Conservation (phyloP, 2,113 vertebrate genomes). For the Ptilonorhynchus violaceus region DNA sequence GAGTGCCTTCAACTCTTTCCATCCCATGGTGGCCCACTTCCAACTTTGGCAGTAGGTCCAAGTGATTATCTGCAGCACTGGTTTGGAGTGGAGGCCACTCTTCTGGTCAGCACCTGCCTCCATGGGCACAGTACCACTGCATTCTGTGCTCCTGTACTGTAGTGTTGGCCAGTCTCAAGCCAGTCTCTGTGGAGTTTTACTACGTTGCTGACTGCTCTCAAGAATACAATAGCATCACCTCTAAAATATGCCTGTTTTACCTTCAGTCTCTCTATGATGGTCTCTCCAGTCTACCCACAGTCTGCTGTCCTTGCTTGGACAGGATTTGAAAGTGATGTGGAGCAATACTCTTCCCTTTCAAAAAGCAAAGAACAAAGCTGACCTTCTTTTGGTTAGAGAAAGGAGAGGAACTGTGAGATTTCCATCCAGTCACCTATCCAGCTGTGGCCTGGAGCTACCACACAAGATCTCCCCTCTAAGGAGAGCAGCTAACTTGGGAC, state of each 20-base stretch:
- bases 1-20: neutral
- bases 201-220: rapidly evolving
- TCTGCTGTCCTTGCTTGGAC: neutral
- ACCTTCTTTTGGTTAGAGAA: neutral
- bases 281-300: neutral
- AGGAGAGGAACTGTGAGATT: neutral
- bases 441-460: neutral
- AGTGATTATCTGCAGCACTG: neutral
- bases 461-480: neutral
- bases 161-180: neutral
- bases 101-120: neutral
- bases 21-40: too few relatives aligned
- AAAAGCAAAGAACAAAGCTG: neutral
- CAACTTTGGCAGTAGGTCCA: neutral
- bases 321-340: neutral
- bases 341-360: rapidly evolving
- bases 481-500: neutral
- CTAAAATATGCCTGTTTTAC: neutral
- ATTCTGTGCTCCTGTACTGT: neutral
- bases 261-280: neutral
- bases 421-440: neutral
- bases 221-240: neutral
- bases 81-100: neutral
- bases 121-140: neutral
- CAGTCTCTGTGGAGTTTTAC: neutral